Conservation (phyloP, 2,113 vertebrate species). For the Brachyhypopomus occidentalis region DNA sequence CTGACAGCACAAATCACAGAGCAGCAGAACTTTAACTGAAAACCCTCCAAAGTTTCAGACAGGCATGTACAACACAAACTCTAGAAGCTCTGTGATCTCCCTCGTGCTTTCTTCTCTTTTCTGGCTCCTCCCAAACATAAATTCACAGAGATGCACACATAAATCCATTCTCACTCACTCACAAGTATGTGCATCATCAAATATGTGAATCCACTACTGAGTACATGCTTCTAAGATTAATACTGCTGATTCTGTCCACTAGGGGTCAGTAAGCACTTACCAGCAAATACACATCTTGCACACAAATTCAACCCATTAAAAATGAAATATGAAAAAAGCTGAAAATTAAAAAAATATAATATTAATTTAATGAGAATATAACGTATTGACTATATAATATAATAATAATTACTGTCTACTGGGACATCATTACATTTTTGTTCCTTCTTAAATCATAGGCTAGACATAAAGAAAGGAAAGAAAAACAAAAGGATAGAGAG, state of each 20-base stretch:
- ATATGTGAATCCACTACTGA: not conserved
- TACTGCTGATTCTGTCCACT: constrained; percentile 19
- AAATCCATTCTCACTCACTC: constrained; percentile 18
- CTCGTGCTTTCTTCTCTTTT: not conserved
- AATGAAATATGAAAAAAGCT: too few species aligned
- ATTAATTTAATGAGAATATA: too few species aligned
- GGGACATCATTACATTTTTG: too few species aligned
- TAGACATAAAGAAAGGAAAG: too few species aligned
- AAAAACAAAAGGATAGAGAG: not conserved
- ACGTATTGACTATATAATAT: too few species aligned
- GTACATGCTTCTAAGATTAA: not conserved
- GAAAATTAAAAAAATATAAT: too few species aligned
- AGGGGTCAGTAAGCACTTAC: constrained; percentile 47
- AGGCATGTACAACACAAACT: too few species aligned
- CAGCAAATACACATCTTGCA: not conserved
- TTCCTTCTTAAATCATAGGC: too few species aligned
- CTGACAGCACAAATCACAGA: constrained; percentile 46
- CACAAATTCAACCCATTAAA: too few species aligned
- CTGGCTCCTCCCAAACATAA: not conserved
- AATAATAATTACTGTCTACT: too few species aligned
- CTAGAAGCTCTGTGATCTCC: not conserved
- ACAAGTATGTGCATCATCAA: not conserved
- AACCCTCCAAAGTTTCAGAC: not conserved
- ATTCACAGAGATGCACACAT: too few species aligned
- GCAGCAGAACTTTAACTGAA: not conserved